Evolutionary conservation across 1,140 invertebrate genomes (phyloP).

Genomic region (Aphelenchoides avenae): DNA sequence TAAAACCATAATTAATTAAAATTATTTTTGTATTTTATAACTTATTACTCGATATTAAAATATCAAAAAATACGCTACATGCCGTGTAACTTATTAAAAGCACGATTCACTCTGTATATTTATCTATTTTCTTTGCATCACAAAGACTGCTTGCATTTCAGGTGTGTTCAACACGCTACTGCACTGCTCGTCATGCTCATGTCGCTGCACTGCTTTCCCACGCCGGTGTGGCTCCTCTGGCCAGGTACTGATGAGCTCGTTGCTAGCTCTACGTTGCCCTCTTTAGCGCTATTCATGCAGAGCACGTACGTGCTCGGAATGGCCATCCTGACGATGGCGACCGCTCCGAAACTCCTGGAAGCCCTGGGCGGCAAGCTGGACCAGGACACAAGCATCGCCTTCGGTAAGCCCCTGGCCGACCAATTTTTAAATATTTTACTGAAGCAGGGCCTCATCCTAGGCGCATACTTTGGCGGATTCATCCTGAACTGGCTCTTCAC

Average conservation of each 20-base stretch:
- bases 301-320: constrained; percentile 53
- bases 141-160: not conserved
- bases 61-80: no score
- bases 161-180: constrained; percentile 42
- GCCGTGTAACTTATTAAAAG: no score
- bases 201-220: constrained; percentile 34
- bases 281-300: constrained; percentile 54
- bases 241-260: no score
- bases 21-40: no score
- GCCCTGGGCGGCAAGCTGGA: constrained; percentile 34
- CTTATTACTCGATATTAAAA: no score
- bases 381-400: no score
- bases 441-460: constrained; percentile 31
- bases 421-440: no score
- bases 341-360: constrained; percentile 49
- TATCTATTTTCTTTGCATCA: no score
- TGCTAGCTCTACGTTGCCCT: not conserved
- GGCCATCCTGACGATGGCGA: constrained; percentile 54
- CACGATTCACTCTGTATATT: no score
- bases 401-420: no score
- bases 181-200: constrained; percentile 38
- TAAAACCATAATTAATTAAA: no score
- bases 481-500: constrained; percentile 52
- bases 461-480: constrained; percentile 38
- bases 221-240: constrained; percentile 49